Base-by-base conservation (phyloP, 2,797 vertebrate genomes). In the Pteronotus mesoamericanus region DNA sequence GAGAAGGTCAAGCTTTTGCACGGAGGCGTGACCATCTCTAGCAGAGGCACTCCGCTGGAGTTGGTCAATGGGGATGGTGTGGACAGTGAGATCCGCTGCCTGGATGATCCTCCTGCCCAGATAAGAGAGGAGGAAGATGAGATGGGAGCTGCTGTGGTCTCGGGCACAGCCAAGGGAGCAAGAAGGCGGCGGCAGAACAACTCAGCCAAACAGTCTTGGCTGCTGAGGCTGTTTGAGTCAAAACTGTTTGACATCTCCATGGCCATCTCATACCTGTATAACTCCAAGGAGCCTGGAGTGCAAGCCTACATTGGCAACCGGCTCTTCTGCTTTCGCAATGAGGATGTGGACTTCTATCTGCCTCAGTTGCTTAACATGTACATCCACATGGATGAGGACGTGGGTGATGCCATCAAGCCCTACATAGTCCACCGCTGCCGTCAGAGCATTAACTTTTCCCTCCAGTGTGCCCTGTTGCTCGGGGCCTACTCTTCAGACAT, bases 301-400 rank as follows among this genome's bases (percentile, higher is more conserved):
- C 99, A 99, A 98, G 99, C 99, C 4, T 99, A 99, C 98, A 99
- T 99, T 0, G 99, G 99, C 5, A 99, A 99, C 97, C 98, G 99
- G 0, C 98, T 99, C 15, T 99, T 99, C 98, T 99, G 99, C 98
- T 99, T 99, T 97, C 98, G 98, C 0, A 96, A 99, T 3, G 99
- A 99, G 5, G 99, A 99, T 0, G 99, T 99, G 97, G 99, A 99
- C 97, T 99, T 99, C 97, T 99, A 99, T 97, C 98, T 99, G 89
- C 99, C 99, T 0, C 99, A 99, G 99, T 98, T 99, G 79, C 99
- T 99, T 78, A 99, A 99, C 97, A 99, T 99, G 99, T 99, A 99
- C 98, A 99, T 99, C 90, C 99, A 99, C 98, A 99, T 99, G 99
- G 99, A 99, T 11, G 99, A 99, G 98, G 99, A 99, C 0, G 99